These are phyloP conservation scores for Pachliopta kotzebuea DNA, from an alignment of 2,888 invertebrate species.

Conservation along the genomic window DNA sequence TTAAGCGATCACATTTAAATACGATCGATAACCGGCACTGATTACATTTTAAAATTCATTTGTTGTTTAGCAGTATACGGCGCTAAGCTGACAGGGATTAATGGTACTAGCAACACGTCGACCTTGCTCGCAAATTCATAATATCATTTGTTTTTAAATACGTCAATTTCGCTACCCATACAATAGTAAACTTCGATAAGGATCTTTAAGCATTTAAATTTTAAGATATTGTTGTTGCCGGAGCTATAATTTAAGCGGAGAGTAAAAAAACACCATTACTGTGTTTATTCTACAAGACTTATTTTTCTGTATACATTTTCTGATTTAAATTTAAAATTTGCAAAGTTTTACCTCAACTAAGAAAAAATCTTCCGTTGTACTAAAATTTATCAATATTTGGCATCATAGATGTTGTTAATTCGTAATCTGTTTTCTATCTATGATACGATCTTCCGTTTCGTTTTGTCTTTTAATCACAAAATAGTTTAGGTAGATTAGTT, in stretches of 20 bases:
- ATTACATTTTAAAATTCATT: slow-evolving; percentile 22
- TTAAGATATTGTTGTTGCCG: slow-evolving; percentile 41
- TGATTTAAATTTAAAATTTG: background rate
- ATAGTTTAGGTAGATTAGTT: background rate
- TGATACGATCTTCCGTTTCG: no score
- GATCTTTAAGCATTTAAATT: slow-evolving; percentile 45
- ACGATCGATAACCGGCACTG: background rate
- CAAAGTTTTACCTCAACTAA: no score
- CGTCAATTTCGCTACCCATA: slow-evolving; percentile 46
- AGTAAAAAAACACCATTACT: background rate
- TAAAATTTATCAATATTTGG: no score
- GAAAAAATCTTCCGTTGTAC: no score
- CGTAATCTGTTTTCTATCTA: no score
- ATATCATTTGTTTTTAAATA: slow-evolving; percentile 55
- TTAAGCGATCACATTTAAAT: slow-evolving; percentile 1
- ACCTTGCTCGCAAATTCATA: slow-evolving; percentile 45
- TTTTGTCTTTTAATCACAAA: background rate
- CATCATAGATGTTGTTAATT: no score
- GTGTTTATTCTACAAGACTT: background rate
- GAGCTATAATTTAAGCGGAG: background rate
- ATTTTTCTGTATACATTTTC: background rate
- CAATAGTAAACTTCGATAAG: slow-evolving; percentile 52
- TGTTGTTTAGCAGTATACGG: slow-evolving; percentile 28
- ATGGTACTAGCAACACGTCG: slow-evolving; percentile 36
- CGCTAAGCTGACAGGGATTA: slow-evolving; percentile 39